These are phyloP conservation scores for Leptatherina wallacei DNA, from an alignment of 2,797 vertebrate species.

Conservation along the genomic window DNA sequence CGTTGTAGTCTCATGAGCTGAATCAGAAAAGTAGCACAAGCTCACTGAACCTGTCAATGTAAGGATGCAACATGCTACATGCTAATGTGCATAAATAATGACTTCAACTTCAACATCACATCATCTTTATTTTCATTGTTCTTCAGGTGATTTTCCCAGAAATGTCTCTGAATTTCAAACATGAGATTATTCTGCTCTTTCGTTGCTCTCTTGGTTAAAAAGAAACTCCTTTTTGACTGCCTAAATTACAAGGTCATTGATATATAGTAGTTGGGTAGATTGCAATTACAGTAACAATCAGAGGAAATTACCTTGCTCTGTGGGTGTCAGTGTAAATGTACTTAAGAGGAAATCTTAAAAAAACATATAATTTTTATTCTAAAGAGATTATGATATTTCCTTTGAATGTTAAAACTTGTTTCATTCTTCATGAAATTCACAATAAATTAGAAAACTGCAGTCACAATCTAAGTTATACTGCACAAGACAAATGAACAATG, in stretches of 20 bases:
- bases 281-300: neutral
- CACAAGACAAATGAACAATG: slow-evolving; percentile 34
- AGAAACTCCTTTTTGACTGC: neutral
- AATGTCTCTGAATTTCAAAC: slow-evolving; percentile 1
- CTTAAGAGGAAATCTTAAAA: neutral
- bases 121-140: neutral
- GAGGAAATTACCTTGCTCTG: neutral
- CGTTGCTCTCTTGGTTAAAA: slow-evolving; percentile 18
- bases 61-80: slow-evolving; percentile 27
- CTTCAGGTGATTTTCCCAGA: slow-evolving; percentile 27
- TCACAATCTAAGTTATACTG: slow-evolving; percentile 35
- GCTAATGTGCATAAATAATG: slow-evolving; percentile 30
- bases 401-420: neutral
- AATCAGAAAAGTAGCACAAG: slow-evolving; percentile 33
- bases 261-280: neutral
- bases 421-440: neutral
- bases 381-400: neutral
- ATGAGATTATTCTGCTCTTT: neutral
- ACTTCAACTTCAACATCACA: neutral
- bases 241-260: neutral
- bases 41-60: slow-evolving; percentile 22
- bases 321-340: neutral
- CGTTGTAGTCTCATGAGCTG: slow-evolving; percentile 48
- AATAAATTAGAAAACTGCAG: slow-evolving; percentile 8
- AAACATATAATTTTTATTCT: neutral